Percentiles rank a stretch among this genome's conserved stretches.
phyloP scores from a whole-genome alignment of 2,888 invertebrate genomes.

The Lordiphosa andalusiaca region DNA sequence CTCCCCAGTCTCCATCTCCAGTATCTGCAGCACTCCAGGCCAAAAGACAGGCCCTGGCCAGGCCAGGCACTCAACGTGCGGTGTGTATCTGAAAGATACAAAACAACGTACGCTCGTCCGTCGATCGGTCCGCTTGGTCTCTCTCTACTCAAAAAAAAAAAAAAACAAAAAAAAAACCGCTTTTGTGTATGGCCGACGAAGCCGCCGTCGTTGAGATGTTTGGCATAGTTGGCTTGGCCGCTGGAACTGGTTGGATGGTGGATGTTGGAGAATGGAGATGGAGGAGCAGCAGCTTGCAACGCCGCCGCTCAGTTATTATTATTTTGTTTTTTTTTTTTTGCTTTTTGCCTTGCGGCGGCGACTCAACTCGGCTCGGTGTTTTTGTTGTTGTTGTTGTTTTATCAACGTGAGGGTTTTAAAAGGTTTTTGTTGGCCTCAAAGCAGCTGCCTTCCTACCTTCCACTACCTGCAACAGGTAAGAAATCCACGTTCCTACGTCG shows the following conservation, averaged over 20 bases:
- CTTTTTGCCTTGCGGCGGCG: constrained; percentile 40
- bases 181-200: constrained; percentile 65
- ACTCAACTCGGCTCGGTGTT: constrained; percentile 21
- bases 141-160: too few species aligned
- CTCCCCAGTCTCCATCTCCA: constrained; percentile 6
- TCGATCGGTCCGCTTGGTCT: constrained; percentile 16
- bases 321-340: constrained; percentile 40
- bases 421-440: constrained; percentile 66
- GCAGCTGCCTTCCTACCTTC: constrained; percentile 47
- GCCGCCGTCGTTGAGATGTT: constrained; percentile 54
- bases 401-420: constrained; percentile 70
- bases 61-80: constrained; percentile 31
- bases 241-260: constrained; percentile 56
- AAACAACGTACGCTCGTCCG: constrained; percentile 36
- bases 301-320: constrained; percentile 63
- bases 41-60: constrained; percentile 13
- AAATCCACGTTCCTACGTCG: constrained; percentile 51
- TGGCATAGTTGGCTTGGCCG: constrained; percentile 68
- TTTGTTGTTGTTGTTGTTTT: constrained; percentile 7
- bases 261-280: constrained; percentile 21
- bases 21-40: constrained; percentile 8
- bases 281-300: constrained; percentile 52
- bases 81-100: constrained; percentile 54
- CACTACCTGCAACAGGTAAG: constrained; percentile 69
- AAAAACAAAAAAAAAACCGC: constrained; percentile 54